phyloP scores from a whole-genome alignment of 23 tunicate species.

The Pegea sp. region DNA sequence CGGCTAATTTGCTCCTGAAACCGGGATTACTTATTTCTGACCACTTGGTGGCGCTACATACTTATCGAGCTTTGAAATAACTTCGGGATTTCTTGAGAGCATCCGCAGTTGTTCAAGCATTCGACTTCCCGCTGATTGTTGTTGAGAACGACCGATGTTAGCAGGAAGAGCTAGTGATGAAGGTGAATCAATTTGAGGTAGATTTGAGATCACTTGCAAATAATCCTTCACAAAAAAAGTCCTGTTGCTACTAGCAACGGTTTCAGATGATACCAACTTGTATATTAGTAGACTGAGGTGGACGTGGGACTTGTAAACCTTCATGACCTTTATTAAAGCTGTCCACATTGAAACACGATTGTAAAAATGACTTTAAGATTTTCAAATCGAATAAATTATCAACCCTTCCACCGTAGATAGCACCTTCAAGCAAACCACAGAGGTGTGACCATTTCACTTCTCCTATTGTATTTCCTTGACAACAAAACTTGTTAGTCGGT shows the following conservation, averaged over 20 bases:
- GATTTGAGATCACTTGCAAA: conserved; percentile 17
- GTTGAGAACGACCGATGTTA: conserved; percentile 79
- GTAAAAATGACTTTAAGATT: conserved; percentile 37
- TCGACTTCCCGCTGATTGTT: conserved; percentile 25
- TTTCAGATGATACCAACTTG: too few relatives aligned
- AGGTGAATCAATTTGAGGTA: conserved; percentile 64
- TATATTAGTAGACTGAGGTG: conserved; percentile 41
- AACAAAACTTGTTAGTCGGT: not conserved
- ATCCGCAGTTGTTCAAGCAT: conserved; percentile 61
- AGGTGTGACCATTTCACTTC: too few relatives aligned
- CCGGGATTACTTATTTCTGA: too few relatives aligned
- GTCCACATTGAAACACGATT: conserved; percentile 47
- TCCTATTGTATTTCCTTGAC: not conserved
- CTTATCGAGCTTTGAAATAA: conserved; percentile 75
- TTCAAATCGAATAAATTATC: conserved; percentile 81
- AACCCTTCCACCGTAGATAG: conserved; percentile 88
- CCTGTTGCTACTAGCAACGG: too few relatives aligned
- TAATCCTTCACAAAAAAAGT: too few relatives aligned
- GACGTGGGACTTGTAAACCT: conserved; percentile 13
- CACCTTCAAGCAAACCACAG: conserved; percentile 81
- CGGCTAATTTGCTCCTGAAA: too few relatives aligned
- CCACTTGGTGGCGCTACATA: conserved; percentile 1
- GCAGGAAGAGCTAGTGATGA: conserved; percentile 64
- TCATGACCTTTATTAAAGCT: too few relatives aligned
- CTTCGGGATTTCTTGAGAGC: conserved; percentile 54